These are phyloP conservation scores for Chaenocephalus aceratus DNA, from an alignment of 2,113 vertebrate species.

Conservation along the genomic window DNA sequence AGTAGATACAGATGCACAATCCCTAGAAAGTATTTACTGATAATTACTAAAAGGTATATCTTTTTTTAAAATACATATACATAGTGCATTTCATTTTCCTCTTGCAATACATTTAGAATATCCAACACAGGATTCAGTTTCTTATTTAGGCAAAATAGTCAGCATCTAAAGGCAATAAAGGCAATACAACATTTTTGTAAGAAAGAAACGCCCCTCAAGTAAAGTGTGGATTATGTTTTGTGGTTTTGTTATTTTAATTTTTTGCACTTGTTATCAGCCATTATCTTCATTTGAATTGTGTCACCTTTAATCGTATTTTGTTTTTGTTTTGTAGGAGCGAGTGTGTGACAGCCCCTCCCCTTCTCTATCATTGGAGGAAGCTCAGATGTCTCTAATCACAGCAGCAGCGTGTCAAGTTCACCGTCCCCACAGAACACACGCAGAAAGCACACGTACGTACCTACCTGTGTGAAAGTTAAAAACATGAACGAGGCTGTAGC, in stretches of 20 bases:
- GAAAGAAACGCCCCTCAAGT: neutral
- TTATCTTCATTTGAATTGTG: neutral
- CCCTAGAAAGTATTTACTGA: neutral
- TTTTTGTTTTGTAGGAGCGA: conserved; percentile 87
- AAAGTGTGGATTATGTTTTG: neutral
- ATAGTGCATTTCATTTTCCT: too few species aligned
- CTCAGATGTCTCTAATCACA: conserved; percentile 95
- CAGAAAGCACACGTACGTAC: conserved; percentile 92
- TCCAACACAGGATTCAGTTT: too few species aligned
- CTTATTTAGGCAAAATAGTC: too few species aligned
- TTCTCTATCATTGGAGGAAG: conserved; percentile 94
- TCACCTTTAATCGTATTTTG: neutral
- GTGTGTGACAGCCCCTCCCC: conserved; percentile 95
- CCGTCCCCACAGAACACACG: conserved; percentile 93
- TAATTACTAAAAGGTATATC: too few species aligned
- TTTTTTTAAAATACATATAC: too few species aligned
- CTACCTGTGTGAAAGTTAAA: neutral
- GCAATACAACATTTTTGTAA: too few species aligned
- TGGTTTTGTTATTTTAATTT: neutral
- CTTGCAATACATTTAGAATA: too few species aligned
- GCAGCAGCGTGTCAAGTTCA: conserved; percentile 97
- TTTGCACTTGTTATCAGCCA: neutral
- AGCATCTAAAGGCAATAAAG: too few species aligned
- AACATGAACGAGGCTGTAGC: neutral
- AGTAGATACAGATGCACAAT: neutral